phyloP scores from a whole-genome alignment of 1,140 invertebrate genomes.

The Diabrotica virgifera region DNA sequence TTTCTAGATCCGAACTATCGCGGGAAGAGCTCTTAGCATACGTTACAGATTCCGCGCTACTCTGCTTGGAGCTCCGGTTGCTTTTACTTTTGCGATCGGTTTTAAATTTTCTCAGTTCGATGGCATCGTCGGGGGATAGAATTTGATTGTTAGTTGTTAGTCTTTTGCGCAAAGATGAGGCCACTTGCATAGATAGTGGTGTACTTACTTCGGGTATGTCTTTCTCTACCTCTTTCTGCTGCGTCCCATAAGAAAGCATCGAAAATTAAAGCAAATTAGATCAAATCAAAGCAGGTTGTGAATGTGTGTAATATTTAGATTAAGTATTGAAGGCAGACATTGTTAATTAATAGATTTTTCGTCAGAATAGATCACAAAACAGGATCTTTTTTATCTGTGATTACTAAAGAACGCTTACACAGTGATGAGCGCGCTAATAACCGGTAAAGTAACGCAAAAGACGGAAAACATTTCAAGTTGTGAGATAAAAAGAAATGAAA shows the following conservation, averaged over 20 bases:
- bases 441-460: no score
- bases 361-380: no score
- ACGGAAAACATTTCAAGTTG: no score
- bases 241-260: slow-evolving; percentile 39
- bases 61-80: slow-evolving; percentile 30
- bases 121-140: slow-evolving; percentile 22
- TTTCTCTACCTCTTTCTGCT: slow-evolving; percentile 54
- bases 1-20: slow-evolving; percentile 39
- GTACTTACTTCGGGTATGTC: slow-evolving; percentile 56
- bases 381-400: no score
- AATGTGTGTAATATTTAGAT: no score
- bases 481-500: no score
- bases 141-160: slow-evolving; percentile 23
- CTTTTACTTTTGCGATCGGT: slow-evolving; percentile 21
- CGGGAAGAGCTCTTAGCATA: slow-evolving; percentile 29
- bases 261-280: slow-evolving; percentile 31
- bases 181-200: slow-evolving; percentile 30
- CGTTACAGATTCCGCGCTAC: slow-evolving; percentile 33
- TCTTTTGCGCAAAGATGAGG: slow-evolving; percentile 38
- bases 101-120: slow-evolving; percentile 29
- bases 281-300: background rate
- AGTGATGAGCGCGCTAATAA: no score
- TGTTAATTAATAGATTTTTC: no score
- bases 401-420: no score
- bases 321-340: no score